A percentile compares a stretch with the other conserved stretches of the same genome.
Conservation (phyloP, 2,113 vertebrate species). For the Canis aureus region DNA sequence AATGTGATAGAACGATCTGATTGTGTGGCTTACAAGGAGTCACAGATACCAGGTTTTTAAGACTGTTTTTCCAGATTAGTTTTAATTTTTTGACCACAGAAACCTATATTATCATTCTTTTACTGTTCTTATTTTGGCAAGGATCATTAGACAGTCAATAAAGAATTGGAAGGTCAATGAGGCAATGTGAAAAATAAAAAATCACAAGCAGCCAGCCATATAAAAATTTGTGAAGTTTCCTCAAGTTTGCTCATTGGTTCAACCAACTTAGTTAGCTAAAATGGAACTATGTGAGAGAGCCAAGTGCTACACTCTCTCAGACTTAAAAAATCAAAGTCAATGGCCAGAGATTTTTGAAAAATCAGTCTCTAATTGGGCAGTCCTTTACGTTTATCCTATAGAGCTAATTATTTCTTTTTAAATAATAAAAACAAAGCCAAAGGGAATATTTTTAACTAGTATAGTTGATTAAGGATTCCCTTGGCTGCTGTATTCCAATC, state of each 20-base stretch:
- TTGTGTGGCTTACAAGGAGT: not conserved
- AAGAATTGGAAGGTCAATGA: not conserved
- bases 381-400: not conserved
- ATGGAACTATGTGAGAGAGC: not conserved
- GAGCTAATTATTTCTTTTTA: not conserved
- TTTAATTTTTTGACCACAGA: not conserved
- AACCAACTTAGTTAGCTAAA: not conserved
- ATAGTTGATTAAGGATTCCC: not conserved
- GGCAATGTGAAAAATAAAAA: not conserved
- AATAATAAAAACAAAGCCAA: not conserved
- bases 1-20: not conserved
- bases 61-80: not conserved
- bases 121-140: not conserved
- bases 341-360: not conserved
- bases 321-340: not conserved
- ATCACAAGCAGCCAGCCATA: not conserved
- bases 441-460: not conserved
- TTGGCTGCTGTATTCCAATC: not conserved
- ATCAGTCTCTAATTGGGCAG: not conserved
- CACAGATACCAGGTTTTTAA: not conserved
- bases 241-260: not conserved
- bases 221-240: not conserved
- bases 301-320: not conserved
- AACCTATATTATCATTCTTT: not conserved
- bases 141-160: not conserved